A percentile compares a stretch with the other conserved stretches of the same genome.
phyloP scores from a whole-genome alignment of 1,140 invertebrate genomes.

The Harpegnathos saltator region DNA sequence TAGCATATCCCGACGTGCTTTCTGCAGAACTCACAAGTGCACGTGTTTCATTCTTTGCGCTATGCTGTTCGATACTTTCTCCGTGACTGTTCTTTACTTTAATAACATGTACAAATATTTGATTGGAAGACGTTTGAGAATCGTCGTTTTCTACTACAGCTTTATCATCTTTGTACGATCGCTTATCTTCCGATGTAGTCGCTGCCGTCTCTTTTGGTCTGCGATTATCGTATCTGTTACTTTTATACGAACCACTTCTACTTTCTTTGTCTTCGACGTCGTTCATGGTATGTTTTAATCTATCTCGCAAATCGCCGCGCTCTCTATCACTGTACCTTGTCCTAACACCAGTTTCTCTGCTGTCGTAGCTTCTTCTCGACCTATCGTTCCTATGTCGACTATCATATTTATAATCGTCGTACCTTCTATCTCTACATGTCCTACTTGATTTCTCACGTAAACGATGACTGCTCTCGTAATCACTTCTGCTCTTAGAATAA shows the following conservation, averaged over 20 bases:
- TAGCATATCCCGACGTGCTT: not conserved
- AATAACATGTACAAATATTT: slow-evolving; percentile 10
- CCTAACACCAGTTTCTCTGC: slow-evolving; percentile 14
- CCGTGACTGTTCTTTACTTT: not conserved
- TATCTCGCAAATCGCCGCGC: not conserved
- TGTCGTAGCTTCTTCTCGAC: slow-evolving; percentile 6
- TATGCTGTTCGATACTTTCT: not conserved
- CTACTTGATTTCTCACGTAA: slow-evolving; percentile 44
- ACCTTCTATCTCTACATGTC: slow-evolving; percentile 35
- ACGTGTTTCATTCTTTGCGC: slow-evolving; percentile 19
- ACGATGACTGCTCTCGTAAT: slow-evolving; percentile 21
- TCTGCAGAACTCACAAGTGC: not conserved
- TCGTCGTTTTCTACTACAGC: not conserved
- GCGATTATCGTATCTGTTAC: slow-evolving; percentile 18
- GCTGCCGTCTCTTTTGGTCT: not conserved
- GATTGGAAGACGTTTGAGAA: not conserved
- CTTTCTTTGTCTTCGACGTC: slow-evolving; percentile 18
- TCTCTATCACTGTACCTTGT: slow-evolving; percentile 7
- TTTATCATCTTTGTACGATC: not conserved
- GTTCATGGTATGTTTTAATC: not conserved
- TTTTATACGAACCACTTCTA: not conserved
- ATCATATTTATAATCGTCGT: slow-evolving; percentile 44
- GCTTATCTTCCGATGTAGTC: slow-evolving; percentile 6
- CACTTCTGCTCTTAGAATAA: slow-evolving; percentile 37
- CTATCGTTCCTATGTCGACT: slow-evolving; percentile 22